phyloP scores from a whole-genome alignment of 2,888 invertebrate genomes.

The Desoria tigrina region DNA sequence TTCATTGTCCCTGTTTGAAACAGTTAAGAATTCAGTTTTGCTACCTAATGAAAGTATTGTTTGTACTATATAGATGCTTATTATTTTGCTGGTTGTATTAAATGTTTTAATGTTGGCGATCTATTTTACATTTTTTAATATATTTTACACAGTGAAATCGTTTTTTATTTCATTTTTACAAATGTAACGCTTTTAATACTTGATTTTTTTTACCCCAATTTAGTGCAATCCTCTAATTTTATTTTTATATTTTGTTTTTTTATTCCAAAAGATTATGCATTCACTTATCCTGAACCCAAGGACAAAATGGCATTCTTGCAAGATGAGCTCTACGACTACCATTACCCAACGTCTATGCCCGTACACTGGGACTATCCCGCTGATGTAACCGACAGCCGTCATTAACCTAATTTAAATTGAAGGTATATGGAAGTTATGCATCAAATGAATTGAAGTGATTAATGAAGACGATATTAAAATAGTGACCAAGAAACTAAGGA shows the following conservation, averaged over 20 bases:
- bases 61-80: too few species aligned
- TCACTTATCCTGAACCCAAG: conserved; percentile 74
- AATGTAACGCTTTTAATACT: not conserved
- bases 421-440: too few species aligned
- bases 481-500: too few species aligned
- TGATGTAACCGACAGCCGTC: conserved; percentile 7
- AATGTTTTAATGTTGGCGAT: too few species aligned
- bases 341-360: conserved; percentile 59
- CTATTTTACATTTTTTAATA: conserved; percentile 6
- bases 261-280: conserved; percentile 66
- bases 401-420: not conserved
- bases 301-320: conserved; percentile 73
- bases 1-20: too few species aligned
- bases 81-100: too few species aligned
- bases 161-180: conserved; percentile 10
- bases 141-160: too few species aligned
- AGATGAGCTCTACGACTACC: conserved; percentile 77
- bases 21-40: too few species aligned
- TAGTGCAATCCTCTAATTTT: conserved; percentile 2
- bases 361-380: conserved; percentile 34
- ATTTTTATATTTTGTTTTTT: conserved; percentile 24
- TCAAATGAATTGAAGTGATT: too few species aligned
- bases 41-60: too few species aligned
- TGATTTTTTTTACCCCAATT: not conserved
- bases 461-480: too few species aligned